Base-by-base conservation (phyloP, 2,888 invertebrate species). In the Uropetala carovei region DNA sequence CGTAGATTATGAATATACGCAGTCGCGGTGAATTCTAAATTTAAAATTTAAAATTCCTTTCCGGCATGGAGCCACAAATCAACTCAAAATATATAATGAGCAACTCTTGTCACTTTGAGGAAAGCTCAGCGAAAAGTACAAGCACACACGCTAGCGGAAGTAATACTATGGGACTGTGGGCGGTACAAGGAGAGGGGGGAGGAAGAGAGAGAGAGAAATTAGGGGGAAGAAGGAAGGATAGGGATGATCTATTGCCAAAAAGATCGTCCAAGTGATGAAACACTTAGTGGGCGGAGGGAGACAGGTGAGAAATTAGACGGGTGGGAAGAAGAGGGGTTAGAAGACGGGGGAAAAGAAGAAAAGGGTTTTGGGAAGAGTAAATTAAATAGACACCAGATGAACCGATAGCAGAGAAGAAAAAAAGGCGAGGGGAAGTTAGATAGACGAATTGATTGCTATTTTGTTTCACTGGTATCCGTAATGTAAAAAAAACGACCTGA, bases 261-360 rank as follows among this genome's bases (percentile, higher is more conserved):
- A 75, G 75, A 75, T 75, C 22, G n/a, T 9, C 13, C 0, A 75
- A 27, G 75, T 75, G 75, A 75, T 75, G 75, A 75, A 75, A 75
- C 75, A 22, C 75, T 75, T 75, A n/a, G 75, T 75, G 75, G 75
- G 22, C 75, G 75, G n/a, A 22, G 22, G 11, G 13, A 75, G 75
- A 75, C 75, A 75, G 75, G 75, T 75, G 75, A 75, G 75, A 75
- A 75, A 75, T 75, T 75, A 75, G 75, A 11, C n/a, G 75, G 7
- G n/a, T 18, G 22, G 9, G 60, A 16, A 8, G 60, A 60, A 2
- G 60, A 13, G 9, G 75, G 75, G n/a, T n/a, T 75, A 75, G 75
- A 13, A n/a, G 75, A n/a, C 75, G 75, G 75, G 75, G 22, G n/a
- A 22, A 7, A 7, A 8, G n/a, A n/a, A 22, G 27, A n/a, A n/a